These are phyloP conservation scores for Phymastichus coffea DNA, from an alignment of 1,140 invertebrate species.

Conservation along the genomic window DNA sequence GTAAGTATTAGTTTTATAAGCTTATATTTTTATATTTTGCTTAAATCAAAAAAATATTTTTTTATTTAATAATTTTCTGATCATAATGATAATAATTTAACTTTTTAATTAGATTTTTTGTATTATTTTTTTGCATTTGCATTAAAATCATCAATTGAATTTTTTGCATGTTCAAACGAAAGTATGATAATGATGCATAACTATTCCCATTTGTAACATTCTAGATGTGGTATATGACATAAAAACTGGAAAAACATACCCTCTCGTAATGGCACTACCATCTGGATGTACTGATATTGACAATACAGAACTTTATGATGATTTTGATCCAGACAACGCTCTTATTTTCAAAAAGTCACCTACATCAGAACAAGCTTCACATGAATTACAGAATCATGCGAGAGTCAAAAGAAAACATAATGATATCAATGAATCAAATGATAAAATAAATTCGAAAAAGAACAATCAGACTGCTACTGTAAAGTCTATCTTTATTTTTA, in stretches of 20 bases:
- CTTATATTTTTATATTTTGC: too few relatives aligned
- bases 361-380: constrained; percentile 93
- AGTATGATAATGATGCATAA: constrained; percentile 67
- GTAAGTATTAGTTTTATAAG: too few relatives aligned
- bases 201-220: constrained; percentile 65
- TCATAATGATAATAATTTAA: too few relatives aligned
- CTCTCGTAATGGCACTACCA: constrained; percentile 91
- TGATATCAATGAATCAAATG: constrained; percentile 64
- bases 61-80: background rate
- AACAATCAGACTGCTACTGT: constrained; percentile 31
- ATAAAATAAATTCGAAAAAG: constrained; percentile 66
- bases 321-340: constrained; percentile 88
- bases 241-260: constrained; percentile 58
- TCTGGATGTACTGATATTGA: constrained; percentile 90
- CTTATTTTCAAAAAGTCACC: constrained; percentile 90
- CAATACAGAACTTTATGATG: constrained; percentile 88
- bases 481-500: background rate
- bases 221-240: constrained; percentile 46
- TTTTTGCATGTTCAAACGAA: constrained; percentile 26
- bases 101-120: too few relatives aligned
- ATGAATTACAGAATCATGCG: constrained; percentile 83
- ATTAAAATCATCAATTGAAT: background rate
- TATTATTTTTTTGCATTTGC: too few relatives aligned
- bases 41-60: background rate
- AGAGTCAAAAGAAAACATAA: constrained; percentile 70